phyloP scores from a whole-genome alignment of 2,113 vertebrate species.

The Okapia johnstoni region DNA sequence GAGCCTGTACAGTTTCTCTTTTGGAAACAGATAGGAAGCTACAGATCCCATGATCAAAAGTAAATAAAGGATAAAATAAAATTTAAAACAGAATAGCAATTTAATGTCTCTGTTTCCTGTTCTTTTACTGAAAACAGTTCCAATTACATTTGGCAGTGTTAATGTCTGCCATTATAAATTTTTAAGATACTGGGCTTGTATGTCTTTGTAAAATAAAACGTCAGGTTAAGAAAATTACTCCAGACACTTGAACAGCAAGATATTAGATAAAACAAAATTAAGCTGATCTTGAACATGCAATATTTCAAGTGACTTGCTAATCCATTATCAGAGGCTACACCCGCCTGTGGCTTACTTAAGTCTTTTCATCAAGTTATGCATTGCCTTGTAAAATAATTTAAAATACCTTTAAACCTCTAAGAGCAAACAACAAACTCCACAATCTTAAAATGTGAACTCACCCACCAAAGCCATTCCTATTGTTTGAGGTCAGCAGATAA shows the following conservation, averaged over 20 bases:
- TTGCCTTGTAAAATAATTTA: constrained; percentile 35
- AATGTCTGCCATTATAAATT: constrained; percentile 52
- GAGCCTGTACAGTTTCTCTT: constrained; percentile 73
- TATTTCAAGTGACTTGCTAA: constrained; percentile 64
- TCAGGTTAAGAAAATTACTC: constrained; percentile 56
- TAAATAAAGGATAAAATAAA: constrained; percentile 65
- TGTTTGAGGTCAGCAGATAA: constrained; percentile 48
- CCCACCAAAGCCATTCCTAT: constrained; percentile 48
- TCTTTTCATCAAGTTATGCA: constrained; percentile 66
- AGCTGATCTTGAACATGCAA: constrained; percentile 66
- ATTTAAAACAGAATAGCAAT: constrained; percentile 49
- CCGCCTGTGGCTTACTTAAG: constrained; percentile 45
- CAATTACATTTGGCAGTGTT: constrained; percentile 38
- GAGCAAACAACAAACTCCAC: neutral
- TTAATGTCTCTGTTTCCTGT: constrained; percentile 59
- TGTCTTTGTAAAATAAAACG: constrained; percentile 47
- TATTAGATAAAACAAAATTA: constrained; percentile 75
- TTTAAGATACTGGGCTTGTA: constrained; percentile 45
- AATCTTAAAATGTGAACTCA: constrained; percentile 45
- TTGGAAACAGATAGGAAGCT: constrained; percentile 51
- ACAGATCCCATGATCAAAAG: constrained; percentile 37
- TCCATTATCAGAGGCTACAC: constrained; percentile 52
- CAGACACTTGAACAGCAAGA: constrained; percentile 57
- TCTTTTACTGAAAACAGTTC: constrained; percentile 63
- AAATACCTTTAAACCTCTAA: constrained; percentile 54